Evolutionary conservation across 2,888 invertebrate species (phyloP).

Genomic region (Platypus cylindrus): DNA sequence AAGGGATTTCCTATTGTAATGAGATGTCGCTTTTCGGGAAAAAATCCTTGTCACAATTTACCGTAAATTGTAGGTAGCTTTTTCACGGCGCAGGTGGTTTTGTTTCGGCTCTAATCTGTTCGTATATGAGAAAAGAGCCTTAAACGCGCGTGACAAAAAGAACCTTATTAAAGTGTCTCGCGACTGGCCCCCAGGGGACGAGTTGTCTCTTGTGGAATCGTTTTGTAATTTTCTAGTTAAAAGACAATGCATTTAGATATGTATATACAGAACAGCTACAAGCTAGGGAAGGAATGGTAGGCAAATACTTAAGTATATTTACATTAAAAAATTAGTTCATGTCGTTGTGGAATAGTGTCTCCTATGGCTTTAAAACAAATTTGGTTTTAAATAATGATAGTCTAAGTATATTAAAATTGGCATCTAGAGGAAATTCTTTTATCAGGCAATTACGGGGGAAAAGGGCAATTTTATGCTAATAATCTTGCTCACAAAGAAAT

Average conservation of each 20-base stretch:
- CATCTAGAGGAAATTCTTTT: too few species aligned
- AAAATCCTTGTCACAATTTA: constrained; percentile 16
- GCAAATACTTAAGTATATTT: constrained; percentile 7
- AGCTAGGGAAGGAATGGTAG: constrained; percentile 4
- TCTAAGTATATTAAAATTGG: too few species aligned
- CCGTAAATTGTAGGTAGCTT: constrained; percentile 16
- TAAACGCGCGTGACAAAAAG: constrained; percentile 13
- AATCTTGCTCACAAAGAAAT: too few species aligned
- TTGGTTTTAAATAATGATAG: too few species aligned
- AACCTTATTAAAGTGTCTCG: constrained; percentile 14
- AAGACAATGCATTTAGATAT: constrained; percentile 3
- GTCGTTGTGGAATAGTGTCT: too few species aligned
- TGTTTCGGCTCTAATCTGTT: constrained; percentile 13
- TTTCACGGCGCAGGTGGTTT: constrained; percentile 12
- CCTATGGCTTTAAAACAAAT: too few species aligned
- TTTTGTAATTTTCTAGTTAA: constrained; percentile 17
- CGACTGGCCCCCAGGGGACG: constrained; percentile 11
- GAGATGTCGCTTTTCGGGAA: constrained; percentile 15
- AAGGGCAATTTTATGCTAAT: too few species aligned
- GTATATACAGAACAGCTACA: too few species aligned
- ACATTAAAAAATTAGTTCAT: constrained; percentile 3
- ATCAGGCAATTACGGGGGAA: too few species aligned
- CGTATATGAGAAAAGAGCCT: constrained; percentile 13
- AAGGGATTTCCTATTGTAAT: constrained; percentile 12
- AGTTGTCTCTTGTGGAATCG: constrained; percentile 13